Evolutionary conservation across 37 sponge, comb jelly and placozoan species (phyloP).

Genomic region (Theonella swinhoei): DNA sequence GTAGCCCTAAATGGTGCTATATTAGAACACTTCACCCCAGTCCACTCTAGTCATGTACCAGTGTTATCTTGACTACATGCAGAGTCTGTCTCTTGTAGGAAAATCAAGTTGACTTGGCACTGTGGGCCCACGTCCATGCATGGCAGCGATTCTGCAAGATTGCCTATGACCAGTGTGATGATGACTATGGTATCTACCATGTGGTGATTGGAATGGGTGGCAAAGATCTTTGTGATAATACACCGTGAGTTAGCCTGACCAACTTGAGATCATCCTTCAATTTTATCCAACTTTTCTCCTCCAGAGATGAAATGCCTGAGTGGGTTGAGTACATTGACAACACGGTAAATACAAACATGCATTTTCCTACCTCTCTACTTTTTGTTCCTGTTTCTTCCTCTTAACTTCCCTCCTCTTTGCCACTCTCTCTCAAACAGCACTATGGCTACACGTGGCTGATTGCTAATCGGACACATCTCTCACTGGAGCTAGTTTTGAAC

Average conservation of each 20-base stretch:
- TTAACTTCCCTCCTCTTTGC: slow-evolving; percentile 70
- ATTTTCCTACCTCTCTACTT: too few species aligned
- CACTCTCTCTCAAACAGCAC: not conserved
- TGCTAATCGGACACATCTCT: not conserved
- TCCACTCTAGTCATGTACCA: slow-evolving; percentile 76
- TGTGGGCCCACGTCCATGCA: slow-evolving; percentile 85
- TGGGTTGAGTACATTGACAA: slow-evolving; percentile 14
- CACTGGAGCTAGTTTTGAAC: not conserved
- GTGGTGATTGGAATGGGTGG: slow-evolving; percentile 73
- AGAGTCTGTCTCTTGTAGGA: slow-evolving; percentile 37
- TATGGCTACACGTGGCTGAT: not conserved
- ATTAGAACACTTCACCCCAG: slow-evolving; percentile 66
- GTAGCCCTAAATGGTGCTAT: slow-evolving; percentile 70
- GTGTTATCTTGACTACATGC: slow-evolving; percentile 25
- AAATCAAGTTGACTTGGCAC: slow-evolving; percentile 64
- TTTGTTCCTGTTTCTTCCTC: too few species aligned
- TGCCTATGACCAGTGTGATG: slow-evolving; percentile 30
- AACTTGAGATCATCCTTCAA: slow-evolving; percentile 54
- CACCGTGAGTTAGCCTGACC: slow-evolving; percentile 38
- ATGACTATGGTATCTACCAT: slow-evolving; percentile 35
- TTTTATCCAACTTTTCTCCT: slow-evolving; percentile 31
- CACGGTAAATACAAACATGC: slow-evolving; percentile 39
- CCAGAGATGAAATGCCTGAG: slow-evolving; percentile 2
- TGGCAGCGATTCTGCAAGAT: slow-evolving; percentile 81
- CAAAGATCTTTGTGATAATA: slow-evolving; percentile 14